Percentiles rank a stretch among this genome's conserved stretches.
These are phyloP conservation scores for Malachius bipustulatus DNA, from an alignment of 2,888 invertebrate species.

Conservation along the genomic window DNA sequence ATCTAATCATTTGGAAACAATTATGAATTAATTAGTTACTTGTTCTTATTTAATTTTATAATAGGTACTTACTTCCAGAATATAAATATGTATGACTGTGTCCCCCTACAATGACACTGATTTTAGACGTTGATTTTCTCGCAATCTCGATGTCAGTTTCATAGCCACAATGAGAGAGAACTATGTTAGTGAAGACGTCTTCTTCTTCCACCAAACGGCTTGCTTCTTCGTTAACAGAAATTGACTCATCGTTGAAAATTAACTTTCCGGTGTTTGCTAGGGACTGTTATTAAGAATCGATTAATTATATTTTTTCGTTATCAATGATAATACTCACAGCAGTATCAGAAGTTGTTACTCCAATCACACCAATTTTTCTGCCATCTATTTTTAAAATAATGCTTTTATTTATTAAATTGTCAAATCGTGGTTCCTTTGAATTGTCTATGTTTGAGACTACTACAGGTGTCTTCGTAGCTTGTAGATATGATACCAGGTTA, in stretches of 20 bases:
- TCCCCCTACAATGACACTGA: conserved; percentile 78
- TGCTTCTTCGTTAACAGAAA: conserved; percentile 55
- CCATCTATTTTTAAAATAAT: conserved; percentile 49
- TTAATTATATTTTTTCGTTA: not conserved
- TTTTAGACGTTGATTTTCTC: conserved; percentile 46
- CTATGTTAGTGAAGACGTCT: conserved; percentile 66
- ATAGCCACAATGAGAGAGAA: conserved; percentile 70
- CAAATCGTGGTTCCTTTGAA: conserved; percentile 50
- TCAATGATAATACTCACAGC: conserved; percentile 40
- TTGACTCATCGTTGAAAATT: conserved; percentile 56
- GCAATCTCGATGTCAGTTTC: conserved; percentile 58
- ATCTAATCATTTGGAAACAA: no score
- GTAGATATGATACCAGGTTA: conserved; percentile 60
- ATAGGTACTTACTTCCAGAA: conserved; percentile 40
- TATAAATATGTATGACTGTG: conserved; percentile 75
- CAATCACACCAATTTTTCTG: conserved; percentile 65
- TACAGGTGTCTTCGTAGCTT: conserved; percentile 50
- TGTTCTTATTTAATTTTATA: no score
- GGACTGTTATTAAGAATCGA: conserved; percentile 37
- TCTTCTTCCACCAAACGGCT: conserved; percentile 44
- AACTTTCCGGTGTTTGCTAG: conserved; percentile 54
- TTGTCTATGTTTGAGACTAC: conserved; percentile 68
- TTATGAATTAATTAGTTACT: no score
- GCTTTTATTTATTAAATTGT: conserved; percentile 51
- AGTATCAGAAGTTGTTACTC: conserved; percentile 58